Evolutionary conservation across 2,113 vertebrate genomes (phyloP).

Genomic region (Chiloscyllium plagiosum): DNA sequence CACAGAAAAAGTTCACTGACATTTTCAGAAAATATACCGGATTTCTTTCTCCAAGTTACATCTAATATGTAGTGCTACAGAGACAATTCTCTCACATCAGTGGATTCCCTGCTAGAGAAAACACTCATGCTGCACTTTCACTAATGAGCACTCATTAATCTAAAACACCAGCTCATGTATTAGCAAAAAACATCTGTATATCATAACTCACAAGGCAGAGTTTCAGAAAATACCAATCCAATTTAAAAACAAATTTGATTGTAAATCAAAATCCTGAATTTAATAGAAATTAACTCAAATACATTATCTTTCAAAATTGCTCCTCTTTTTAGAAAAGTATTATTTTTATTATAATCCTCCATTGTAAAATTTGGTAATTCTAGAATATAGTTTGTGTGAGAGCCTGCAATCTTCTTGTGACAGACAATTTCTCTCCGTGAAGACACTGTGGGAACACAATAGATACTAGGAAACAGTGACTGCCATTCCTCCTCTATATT

Average conservation of each 20-base stretch:
- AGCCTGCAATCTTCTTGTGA: background rate
- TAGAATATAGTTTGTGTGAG: background rate
- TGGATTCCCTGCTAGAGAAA: background rate
- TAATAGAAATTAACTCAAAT: background rate
- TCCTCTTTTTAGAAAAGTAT: background rate
- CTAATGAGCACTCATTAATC: background rate
- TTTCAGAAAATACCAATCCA: background rate
- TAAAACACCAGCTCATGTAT: background rate
- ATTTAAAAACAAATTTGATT: background rate
- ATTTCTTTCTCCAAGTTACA: background rate
- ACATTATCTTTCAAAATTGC: background rate
- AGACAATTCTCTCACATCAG: background rate
- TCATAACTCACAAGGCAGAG: background rate
- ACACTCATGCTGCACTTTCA: background rate
- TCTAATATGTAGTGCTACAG: background rate
- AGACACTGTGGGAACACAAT: background rate
- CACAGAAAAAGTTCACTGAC: background rate
- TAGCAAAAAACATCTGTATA: background rate
- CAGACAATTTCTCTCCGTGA: background rate
- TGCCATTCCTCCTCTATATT: background rate
- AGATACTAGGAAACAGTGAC: background rate
- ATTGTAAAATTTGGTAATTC: background rate
- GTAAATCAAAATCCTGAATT: background rate
- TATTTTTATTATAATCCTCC: background rate
- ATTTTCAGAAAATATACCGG: background rate